Percentiles rank a stretch among this genome's conserved stretches.
phyloP scores from a whole-genome alignment of 2,888 invertebrate genomes.

The Polyommatus iphigenia region DNA sequence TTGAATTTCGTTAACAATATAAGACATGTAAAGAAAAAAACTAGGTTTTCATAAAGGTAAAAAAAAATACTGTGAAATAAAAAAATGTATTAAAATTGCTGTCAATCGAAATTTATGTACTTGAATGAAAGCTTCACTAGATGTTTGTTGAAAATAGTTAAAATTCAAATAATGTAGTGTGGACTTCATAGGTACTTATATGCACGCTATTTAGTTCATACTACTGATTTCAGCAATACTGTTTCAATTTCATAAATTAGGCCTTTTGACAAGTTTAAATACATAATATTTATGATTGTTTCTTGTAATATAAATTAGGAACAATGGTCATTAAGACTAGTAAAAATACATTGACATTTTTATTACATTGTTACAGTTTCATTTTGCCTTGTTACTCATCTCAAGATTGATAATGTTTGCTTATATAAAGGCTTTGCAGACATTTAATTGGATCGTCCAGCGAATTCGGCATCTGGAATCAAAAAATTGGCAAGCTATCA shows the following conservation, averaged over 20 bases:
- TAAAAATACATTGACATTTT: neutral
- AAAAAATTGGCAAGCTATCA: neutral
- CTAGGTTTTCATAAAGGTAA: neutral
- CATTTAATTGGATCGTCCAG: neutral
- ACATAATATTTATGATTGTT: neutral
- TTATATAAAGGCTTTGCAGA: neutral
- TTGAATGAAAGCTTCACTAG: slow-evolving; percentile 1
- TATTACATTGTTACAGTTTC: slow-evolving; percentile 7
- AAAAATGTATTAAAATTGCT: neutral
- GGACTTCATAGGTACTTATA: neutral
- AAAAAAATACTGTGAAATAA: neutral
- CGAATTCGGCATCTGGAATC: neutral
- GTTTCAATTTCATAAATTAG: slow-evolving; percentile 1
- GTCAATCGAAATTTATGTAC: neutral
- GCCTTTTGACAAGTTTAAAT: neutral
- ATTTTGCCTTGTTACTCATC: neutral
- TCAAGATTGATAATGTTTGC: neutral
- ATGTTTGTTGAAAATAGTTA: slow-evolving; percentile 5
- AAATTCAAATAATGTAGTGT: neutral
- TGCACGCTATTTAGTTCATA: neutral
- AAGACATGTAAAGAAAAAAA: neutral
- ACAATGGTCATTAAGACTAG: neutral
- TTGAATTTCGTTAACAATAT: neutral
- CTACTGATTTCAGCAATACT: neutral
- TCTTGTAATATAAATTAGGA: neutral